Base-by-base conservation (phyloP, 2,888 invertebrate genomes). In the Lymantria monacha region DNA sequence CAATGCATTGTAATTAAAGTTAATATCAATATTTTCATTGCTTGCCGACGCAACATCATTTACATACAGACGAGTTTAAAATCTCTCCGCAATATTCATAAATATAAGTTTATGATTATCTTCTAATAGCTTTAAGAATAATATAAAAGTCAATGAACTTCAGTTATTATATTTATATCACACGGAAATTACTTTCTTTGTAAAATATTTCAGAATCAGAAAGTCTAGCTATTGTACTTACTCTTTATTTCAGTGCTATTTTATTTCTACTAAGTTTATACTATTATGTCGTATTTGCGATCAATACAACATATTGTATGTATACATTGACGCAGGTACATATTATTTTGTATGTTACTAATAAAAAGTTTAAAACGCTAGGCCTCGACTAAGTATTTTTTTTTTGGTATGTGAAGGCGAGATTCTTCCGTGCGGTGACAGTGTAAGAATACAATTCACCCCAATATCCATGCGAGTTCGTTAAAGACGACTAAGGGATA, bases 61-160 rank as follows among this genome's bases (percentile, higher is more conserved):
- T 59, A 46, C 55, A 54, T 62, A 51, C 53, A 55, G 53, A 41
- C 5, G 51, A 49, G 53, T 57, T 44, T 33, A 51, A 51, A 50
- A 49, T 62, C 51, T 56, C 47, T 44, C 37, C 44, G 33, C 49
- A 38, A 14, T 30, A 22, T 30, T 51, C 55, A 46, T 59, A 56
- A 57, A 59, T 53, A 55, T 51, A 50, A 40, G 42, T 54, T 68
- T 66, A 68, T 51, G 55, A 56, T 60, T 55, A 43, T 55, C 42
- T 54, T 52, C 49, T 57, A 59, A 64, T 66, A 51, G 55, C 57
- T 53, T 52, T 42, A 37, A 57, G 44, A 59, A 55, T 57, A 55
- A n/a, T 38, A 38, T 33, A 10, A n/a, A 42, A 59, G 57, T 57
- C 66, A 53, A 50, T 53, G 55, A 49, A 60, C 66, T 53, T 53